Percentiles rank a stretch among this genome's conserved stretches.
Conservation (phyloP, 2,113 vertebrate genomes). For the Rynchops niger region DNA sequence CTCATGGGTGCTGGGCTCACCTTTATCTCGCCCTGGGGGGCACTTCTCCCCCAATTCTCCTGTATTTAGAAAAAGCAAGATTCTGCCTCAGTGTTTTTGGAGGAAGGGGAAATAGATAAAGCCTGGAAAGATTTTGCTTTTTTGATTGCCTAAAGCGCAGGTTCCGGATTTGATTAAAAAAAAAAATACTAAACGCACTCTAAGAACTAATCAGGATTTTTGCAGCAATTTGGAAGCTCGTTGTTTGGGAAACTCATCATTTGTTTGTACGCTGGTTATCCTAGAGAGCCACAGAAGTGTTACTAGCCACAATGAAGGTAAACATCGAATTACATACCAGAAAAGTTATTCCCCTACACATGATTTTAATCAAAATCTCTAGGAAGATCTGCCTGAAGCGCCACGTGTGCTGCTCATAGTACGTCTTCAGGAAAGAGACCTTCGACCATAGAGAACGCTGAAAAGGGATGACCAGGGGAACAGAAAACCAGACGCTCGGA, state of each 20-base stretch:
- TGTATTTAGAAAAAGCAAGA: background rate
- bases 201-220: background rate
- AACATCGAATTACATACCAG: background rate
- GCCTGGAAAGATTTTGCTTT: background rate
- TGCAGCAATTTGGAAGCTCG: background rate
- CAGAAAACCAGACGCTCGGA: background rate
- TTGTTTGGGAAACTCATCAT: background rate
- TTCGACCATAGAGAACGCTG: background rate
- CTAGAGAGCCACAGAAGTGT: background rate
- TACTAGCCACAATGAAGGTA: background rate
- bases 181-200: background rate
- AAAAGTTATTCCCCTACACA: background rate
- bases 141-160: background rate
- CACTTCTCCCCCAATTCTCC: background rate
- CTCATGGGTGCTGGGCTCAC: background rate
- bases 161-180: background rate
- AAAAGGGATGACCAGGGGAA: background rate
- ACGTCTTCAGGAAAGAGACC: background rate
- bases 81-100: background rate
- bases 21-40: background rate
- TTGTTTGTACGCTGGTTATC: background rate
- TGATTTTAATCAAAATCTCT: background rate
- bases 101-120: background rate
- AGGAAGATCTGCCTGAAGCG: background rate
- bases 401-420: accelerated